These are phyloP conservation scores for Marmota monax DNA, from an alignment of 2,113 vertebrate genomes.

Conservation along the genomic window DNA sequence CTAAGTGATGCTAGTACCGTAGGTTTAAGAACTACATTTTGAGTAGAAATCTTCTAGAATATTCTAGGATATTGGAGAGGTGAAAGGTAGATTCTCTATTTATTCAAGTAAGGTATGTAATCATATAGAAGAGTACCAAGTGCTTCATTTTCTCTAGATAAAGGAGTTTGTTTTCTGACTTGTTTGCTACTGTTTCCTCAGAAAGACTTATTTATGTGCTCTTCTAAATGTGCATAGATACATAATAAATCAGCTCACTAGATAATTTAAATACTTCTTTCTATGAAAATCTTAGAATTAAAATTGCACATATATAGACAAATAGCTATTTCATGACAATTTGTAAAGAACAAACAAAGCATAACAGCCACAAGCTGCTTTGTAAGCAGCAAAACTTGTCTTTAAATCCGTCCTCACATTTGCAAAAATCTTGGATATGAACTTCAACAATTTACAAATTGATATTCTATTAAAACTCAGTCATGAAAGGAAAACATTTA, in stretches of 20 bases:
- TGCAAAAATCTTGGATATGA: not conserved
- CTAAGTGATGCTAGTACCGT: not conserved
- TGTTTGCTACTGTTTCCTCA: not conserved
- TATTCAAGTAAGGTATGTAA: not conserved
- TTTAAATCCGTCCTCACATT: not conserved
- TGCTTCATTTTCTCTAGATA: constrained; percentile 13
- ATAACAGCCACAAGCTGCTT: not conserved
- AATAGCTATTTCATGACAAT: not conserved
- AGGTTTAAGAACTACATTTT: not conserved
- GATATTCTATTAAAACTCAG: not conserved
- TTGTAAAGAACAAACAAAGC: not conserved
- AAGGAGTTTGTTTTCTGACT: constrained; percentile 1
- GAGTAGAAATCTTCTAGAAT: not conserved
- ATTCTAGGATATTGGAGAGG: not conserved
- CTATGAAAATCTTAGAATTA: not conserved
- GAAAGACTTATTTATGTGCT: not conserved
- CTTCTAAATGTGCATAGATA: not conserved
- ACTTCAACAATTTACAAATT: not conserved
- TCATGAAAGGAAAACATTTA: not conserved
- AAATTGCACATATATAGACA: not conserved
- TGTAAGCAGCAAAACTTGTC: not conserved
- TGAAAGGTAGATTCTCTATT: not conserved
- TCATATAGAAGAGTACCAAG: not conserved
- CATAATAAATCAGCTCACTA: not conserved
- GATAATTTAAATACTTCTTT: constrained; percentile 18